Conservation (phyloP, 2,888 invertebrate species). For the Malacosoma neustria region DNA sequence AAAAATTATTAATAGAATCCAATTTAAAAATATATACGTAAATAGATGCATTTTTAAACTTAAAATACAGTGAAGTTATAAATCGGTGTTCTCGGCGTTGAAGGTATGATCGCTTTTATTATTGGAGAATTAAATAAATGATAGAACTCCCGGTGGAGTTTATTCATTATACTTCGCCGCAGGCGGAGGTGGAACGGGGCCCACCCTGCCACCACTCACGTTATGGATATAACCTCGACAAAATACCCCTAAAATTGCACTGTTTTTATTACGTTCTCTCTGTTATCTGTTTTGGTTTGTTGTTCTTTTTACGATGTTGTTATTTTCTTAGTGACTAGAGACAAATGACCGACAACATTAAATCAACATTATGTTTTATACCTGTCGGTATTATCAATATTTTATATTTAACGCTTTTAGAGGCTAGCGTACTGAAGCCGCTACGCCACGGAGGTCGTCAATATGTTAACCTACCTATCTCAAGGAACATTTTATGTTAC, state of each 20-base stretch:
- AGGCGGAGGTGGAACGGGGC: constrained; percentile 28
- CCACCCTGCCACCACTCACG: constrained; percentile 52
- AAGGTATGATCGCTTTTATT: constrained; percentile 57
- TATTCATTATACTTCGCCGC: constrained; percentile 69
- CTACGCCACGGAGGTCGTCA: too few relatives aligned
- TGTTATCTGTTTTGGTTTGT: constrained; percentile 71
- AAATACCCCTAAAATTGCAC: constrained; percentile 75
- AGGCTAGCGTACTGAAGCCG: too few relatives aligned
- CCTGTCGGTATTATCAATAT: too few relatives aligned
- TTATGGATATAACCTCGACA: constrained; percentile 75
- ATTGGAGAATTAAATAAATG: constrained; percentile 66
- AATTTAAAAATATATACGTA: background rate
- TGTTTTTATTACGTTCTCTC: constrained; percentile 73
- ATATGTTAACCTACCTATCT: too few relatives aligned
- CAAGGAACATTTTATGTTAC: too few relatives aligned
- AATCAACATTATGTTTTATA: too few relatives aligned
- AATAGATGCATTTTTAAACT: constrained; percentile 1
- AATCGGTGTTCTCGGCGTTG: constrained; percentile 37
- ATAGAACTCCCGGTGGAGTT: constrained; percentile 64
- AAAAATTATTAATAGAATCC: background rate
- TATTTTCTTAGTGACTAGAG: constrained; percentile 61
- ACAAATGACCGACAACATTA: constrained; percentile 13
- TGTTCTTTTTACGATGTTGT: constrained; percentile 64
- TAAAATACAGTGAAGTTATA: constrained; percentile 15
- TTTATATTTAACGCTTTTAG: too few relatives aligned